Evolutionary conservation across 2,797 vertebrate genomes (phyloP), one percentile per base, ranked within the genome.

Genomic region (Otolemur crassicaudatus): DNA sequence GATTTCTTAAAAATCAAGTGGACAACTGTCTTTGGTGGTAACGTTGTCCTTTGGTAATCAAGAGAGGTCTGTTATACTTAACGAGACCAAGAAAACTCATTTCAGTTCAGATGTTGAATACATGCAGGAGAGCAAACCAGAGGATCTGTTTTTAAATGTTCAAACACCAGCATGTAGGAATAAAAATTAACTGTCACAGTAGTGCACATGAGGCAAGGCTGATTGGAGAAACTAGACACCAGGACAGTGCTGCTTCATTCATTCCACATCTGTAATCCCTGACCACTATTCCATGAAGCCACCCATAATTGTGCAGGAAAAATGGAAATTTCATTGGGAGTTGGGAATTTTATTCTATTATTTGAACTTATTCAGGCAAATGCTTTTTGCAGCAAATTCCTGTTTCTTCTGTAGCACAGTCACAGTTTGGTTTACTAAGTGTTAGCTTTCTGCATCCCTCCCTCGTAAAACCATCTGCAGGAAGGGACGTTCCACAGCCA

Each of bases 111-210:
- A 91, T 63, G 76, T 85, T 61, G 92, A 95, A 84, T 94, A 95
- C 95, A 82, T 98, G 97, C 95, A 96, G 97, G 97, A 98, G 97
- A 98, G 97, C 93, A 97, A 98, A 97, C 83, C 96, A 97, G 96
- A 34, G 70, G 96, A 80, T 34, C 14, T 83, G 80, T 90, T 40
- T 37, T 1, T 40, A 93, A 5, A 76, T 40, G 40, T 95, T 43
- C 67, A 88, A 43, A 89, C n/a, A 5, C 81, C 94, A 73, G 82
- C 83, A 87, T 58, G 4, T 8, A 73, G 25, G 7, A 11, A n/a
- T 84, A 49, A 96, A 96, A 87, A 84, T 49, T 58, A n/a, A 27
- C 40, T 25, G 25, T 87, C 63, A 31, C 65, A 34, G 0, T 61
- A 58, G 75, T 67, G 63, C 77, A 11, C 67, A 0, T 27, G 46